Conservation (phyloP, 2,888 invertebrate genomes). For the Linnaemya tessellans region DNA sequence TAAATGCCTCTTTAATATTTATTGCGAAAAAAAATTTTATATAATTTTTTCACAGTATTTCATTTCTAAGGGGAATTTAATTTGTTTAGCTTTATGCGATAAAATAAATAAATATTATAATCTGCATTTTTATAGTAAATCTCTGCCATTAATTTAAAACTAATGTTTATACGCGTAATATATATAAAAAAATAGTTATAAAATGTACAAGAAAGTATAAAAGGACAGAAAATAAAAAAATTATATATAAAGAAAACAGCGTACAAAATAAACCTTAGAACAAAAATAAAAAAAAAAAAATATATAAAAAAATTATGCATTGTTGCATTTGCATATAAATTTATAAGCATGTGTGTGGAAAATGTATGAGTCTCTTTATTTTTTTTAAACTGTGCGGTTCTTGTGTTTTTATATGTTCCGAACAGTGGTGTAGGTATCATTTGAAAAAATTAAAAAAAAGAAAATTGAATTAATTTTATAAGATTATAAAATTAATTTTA, state of each 20-base stretch:
- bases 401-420: background rate
- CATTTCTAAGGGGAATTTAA: background rate
- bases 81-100: slow-evolving; percentile 9
- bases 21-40: background rate
- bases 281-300: slow-evolving; percentile 14
- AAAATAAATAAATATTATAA: slow-evolving; percentile 2
- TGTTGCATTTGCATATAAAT: slow-evolving; percentile 55
- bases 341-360: slow-evolving; percentile 25
- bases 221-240: background rate
- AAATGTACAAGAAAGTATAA: slow-evolving; percentile 44
- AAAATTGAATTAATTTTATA: no score
- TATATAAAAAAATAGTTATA: slow-evolving; percentile 41
- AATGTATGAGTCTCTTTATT: slow-evolving; percentile 11
- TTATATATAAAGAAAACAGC: background rate
- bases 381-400: slow-evolving; percentile 12
- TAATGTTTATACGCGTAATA: slow-evolving; percentile 47
- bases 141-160: slow-evolving; percentile 54
- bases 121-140: slow-evolving; percentile 48
- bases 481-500: no score
- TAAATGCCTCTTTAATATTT: background rate
- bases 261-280: slow-evolving; percentile 11
- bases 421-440: slow-evolving; percentile 7
- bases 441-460: no score
- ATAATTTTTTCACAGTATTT: background rate
- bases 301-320: slow-evolving; percentile 52